Base-by-base conservation (phyloP, 2,113 vertebrate genomes). In the Stegostoma tigrinum region DNA sequence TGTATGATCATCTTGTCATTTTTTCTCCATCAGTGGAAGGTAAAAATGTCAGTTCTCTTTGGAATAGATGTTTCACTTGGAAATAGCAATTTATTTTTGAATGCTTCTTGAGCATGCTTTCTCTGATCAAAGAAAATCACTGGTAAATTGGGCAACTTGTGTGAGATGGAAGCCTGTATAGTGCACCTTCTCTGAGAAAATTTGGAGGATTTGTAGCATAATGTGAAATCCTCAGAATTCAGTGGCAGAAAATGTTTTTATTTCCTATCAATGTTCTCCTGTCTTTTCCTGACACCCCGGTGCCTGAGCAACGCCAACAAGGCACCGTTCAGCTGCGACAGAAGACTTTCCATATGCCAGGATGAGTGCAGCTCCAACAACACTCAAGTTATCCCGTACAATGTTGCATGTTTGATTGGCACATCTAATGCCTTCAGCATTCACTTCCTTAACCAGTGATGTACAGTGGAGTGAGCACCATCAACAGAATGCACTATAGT, bases 21-120 rank as follows among this genome's bases (percentile, higher is more conserved):
- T 99, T 99, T 96, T 98, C 99, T 0, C 99, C 99, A 0, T 99
- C 99, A 0, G 98, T 99, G 94, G 99, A 99, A 98, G 99, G 99
- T 99, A 96, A 14, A 12, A 34, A 15, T 45, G 24, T 34, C 21
- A 30, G 24, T 30, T 19, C 45, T 52, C 7, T 15, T 27, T 72
- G 42, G 0, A 45, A 24, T 48, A 72, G 10, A 4, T 45, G 48
- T 93, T 61, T 93, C 64, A 93, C n/a, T 93, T 93, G 34, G 61
- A 93, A 38, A 67, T 66, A n/a, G n/a, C 34, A 66, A 23, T 67
- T 66, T 91, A 8, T 34, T 55, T 19, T 64, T 34, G 1, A n/a
- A 90, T 30, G 24, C 14, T 34, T 90, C 4, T 90, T 6, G 14
- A 90, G 27, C 48, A 48, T 48, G 48, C 48, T 12, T 61, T 61